Conservation (phyloP, 2,113 vertebrate genomes). For the Rhinopomastus cyanomelas region DNA sequence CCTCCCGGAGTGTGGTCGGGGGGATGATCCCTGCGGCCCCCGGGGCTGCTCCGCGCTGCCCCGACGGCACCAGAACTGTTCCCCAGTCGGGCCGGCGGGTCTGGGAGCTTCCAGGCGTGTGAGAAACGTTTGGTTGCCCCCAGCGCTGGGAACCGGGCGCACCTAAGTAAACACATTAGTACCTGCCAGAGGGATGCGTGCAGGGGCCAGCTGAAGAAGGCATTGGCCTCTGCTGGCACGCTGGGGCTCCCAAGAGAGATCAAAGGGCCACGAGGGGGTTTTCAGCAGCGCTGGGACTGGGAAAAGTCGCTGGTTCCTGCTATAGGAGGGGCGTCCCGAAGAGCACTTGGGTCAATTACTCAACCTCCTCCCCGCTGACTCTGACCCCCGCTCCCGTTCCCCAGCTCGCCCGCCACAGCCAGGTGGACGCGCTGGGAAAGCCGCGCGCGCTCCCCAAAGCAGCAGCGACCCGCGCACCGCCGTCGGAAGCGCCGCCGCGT, state of each 20-base stretch:
- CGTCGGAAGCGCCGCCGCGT: too few relatives aligned
- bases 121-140: slow-evolving; percentile 81
- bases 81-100: background rate
- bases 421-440: background rate
- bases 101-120: slow-evolving; percentile 50
- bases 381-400: background rate
- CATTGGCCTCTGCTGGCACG: slow-evolving; percentile 80
- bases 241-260: slow-evolving; percentile 80
- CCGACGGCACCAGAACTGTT: background rate
- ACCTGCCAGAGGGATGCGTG: slow-evolving; percentile 79
- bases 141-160: slow-evolving; percentile 78
- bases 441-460: background rate
- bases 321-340: slow-evolving; percentile 50
- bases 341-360: slow-evolving; percentile 73
- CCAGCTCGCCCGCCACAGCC: background rate
- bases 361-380: background rate
- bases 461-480: background rate
- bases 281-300: slow-evolving; percentile 76
- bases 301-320: slow-evolving; percentile 74
- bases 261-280: slow-evolving; percentile 76
- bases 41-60: background rate
- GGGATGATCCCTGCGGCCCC: background rate
- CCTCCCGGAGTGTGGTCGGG: background rate
- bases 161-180: slow-evolving; percentile 93
- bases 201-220: slow-evolving; percentile 92